These are phyloP conservation scores for Nomada flava DNA, from an alignment of 2,888 invertebrate species.

Conservation along the genomic window DNA sequence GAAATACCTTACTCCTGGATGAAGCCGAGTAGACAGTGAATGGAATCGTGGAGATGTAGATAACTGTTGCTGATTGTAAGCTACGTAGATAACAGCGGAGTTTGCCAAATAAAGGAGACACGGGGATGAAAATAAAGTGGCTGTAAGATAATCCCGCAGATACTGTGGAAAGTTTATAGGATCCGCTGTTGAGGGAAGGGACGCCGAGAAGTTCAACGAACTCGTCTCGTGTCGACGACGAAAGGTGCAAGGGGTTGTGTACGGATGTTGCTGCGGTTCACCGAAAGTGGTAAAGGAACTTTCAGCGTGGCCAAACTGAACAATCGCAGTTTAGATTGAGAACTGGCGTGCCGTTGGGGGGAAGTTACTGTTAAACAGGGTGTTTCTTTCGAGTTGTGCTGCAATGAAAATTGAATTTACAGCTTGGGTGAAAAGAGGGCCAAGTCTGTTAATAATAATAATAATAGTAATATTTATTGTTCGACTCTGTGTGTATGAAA, in stretches of 20 bases:
- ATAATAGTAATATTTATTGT: no score
- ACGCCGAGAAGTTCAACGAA: conserved; percentile 1
- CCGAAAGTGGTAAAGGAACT: not conserved
- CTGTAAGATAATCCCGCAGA: not conserved
- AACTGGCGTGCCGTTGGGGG: no score
- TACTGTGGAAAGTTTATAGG: not conserved
- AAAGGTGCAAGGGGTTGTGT: not conserved
- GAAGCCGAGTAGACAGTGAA: not conserved
- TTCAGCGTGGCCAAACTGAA: not conserved
- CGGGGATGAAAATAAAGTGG: not conserved
- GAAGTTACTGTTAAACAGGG: no score
- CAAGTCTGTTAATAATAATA: no score
- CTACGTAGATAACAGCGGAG: not conserved
- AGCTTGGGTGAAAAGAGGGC: no score
- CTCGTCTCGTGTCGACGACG: not conserved
- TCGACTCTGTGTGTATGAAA: no score
- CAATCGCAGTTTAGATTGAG: no score
- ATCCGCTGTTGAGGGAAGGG: not conserved
- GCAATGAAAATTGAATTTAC: no score
- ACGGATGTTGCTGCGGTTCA: not conserved
- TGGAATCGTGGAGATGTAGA: not conserved
- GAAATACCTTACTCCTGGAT: not conserved
- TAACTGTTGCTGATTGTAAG: not conserved
- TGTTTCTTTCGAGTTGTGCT: no score
- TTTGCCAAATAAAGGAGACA: not conserved